Evolutionary conservation across 30 jellyfish, hydroid and myxozoan species (phyloP), one percentile per base, ranked within the genome.

Genomic region (Pelagia noctiluca): DNA sequence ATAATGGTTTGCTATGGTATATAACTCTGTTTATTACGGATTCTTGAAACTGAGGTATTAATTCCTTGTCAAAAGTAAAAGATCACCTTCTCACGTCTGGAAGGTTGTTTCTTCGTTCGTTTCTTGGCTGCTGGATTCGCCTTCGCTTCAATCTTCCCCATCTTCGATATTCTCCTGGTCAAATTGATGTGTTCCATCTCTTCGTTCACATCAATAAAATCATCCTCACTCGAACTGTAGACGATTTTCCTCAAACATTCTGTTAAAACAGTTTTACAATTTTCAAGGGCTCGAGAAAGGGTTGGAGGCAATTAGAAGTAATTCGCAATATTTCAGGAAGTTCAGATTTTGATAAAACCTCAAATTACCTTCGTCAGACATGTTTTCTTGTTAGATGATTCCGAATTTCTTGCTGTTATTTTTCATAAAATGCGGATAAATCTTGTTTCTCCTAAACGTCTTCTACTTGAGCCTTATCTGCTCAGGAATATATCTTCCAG

Each of bases 151-250:
- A 2, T 52, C 33, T 30, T 68, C 31, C 86, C 92, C 80, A 82
- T 82, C 38, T 82, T 82, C 10, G 92, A 82, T 5, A 30, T 82
- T 57, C 92, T 52, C 35, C 70, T 67, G 61, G 35, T 66, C 47
- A 82, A 65, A 37, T 82, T 53, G 12, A 71, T 72, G 0, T 13
- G 35, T 19, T 57, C 28, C 7, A 52, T 57, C 32, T 70, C 86
- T 34, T 82, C 86, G 8, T 66, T 83, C 24, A 23, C 35, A 19
- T 53, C 74, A 23, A 68, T 33, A 29, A 48, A 82, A 0, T 82
- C 92, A 33, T 82, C 92, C 19, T 82, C 92, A 52, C 92, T 82
- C 13, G 92, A 82, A 7, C 85, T 67, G 79, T 31, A 82, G 61
- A 68, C 82, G 4, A 82, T 75, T 69, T 75, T 71, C 61, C 64